Evolutionary conservation across 2,888 invertebrate species (phyloP), one percentile per base, ranked within the genome.

Genomic region (Apodemia duryi): DNA sequence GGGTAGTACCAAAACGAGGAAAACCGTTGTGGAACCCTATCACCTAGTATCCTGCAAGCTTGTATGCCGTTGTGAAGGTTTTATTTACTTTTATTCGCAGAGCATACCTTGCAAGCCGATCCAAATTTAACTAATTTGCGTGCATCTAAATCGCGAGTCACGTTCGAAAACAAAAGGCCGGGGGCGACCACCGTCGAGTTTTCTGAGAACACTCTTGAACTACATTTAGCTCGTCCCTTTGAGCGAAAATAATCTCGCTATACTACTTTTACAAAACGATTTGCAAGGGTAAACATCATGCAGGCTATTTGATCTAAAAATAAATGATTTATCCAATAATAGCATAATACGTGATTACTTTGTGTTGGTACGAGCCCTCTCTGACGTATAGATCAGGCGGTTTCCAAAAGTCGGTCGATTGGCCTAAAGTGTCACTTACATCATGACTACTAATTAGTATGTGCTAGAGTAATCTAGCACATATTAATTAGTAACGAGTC

Each of bases 111-210:
- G 29, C 57, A n/a, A 66, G 64, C 65, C 41, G 64, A 46, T 63
- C 79, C 85, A 88, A 85, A 85, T 84, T 85, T 84, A 88, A 82
- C 77, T 78, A 84, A 85, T 87, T 87, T 82, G 86, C 85, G 83
- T 83, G 80, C 83, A 80, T 79, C 82, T 84, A 84, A 85, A 81
- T 78, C 77, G 77, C 83, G 74, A 86, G 85, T 88, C 87, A 88
- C 88, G 86, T 86, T 80, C 76, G 80, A 83, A 86, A 89, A 87
- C 86, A 86, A 88, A 87, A 82, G 81, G 72, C 76, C 75, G 71
- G 71, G 77, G 81, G 81, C 86, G 85, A 86, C 88, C 88, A 82
- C 82, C 75, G 76, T 66, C 73, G 77, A 69, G 77, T 76, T 82
- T 89, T 88, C 89, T 76, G 73, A 79, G 89, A 88, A 88, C 79